Evolutionary conservation across 2,797 vertebrate genomes (phyloP), one percentile per base, ranked within the genome.

Genomic region (Pseudochirops corinnae): DNA sequence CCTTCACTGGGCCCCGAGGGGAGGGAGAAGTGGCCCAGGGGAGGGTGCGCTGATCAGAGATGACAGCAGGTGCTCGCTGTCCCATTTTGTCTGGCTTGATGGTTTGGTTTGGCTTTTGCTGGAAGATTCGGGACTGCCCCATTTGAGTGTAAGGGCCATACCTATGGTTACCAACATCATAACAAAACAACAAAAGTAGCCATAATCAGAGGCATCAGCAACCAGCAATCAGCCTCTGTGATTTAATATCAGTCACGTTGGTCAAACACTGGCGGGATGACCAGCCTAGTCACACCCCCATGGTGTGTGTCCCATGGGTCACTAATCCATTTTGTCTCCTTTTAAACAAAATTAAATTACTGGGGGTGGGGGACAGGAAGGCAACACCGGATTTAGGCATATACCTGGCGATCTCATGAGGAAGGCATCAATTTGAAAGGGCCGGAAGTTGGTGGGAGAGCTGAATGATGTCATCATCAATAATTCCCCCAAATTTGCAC

Each of bases 51-150:
- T 53, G 90, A 53, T 91, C 55, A 55, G n/a, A 91, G 31, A 55
- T 55, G 50, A 16, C 90, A 91, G 90, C 55, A 39, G 96, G 92
- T 26, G 2, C 92, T 5, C 46, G 0, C 5, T 33, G 55, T 96
- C 98, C 87, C 1, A 52, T 94, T 95, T 92, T 82, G 94, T 39
- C 94, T 93, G 96, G 98, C 98, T 98, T 98, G 96, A 97, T 92
- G 95, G 3, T 87, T 98, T 97, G 97, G 96, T 97, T 98, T 96
- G 97, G 98, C 98, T 98, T 98, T 97, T 50, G 98, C 97, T 91
- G 97, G 95, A 95, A 90, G 95, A 93, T 96, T 94, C 93, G 91
- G 95, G 94, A 60, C 95, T 95, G 90, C 95, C 39, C 58, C 96
- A 52, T 6, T 57, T 56, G 95, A 94, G 3, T 50, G 74, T 87